These are phyloP conservation scores for Progne subis DNA, from an alignment of 2,113 vertebrate genomes.

Conservation along the genomic window DNA sequence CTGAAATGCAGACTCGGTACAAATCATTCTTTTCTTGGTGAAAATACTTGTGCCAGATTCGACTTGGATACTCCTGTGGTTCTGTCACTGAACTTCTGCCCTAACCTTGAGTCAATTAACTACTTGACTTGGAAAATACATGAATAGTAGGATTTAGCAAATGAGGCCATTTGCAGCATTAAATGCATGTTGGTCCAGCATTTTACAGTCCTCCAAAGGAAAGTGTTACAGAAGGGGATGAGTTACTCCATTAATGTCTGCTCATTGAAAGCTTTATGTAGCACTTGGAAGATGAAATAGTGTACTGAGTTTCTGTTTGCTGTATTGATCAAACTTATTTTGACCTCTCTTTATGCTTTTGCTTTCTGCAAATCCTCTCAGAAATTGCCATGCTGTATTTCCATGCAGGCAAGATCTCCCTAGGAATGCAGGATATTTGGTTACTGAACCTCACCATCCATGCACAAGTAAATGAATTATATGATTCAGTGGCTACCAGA, in stretches of 20 bases:
- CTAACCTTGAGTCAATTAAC: neutral
- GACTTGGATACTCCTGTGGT: neutral
- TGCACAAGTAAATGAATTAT: neutral
- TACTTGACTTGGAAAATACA: neutral
- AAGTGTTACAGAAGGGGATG: neutral
- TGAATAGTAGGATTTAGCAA: neutral
- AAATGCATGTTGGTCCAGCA: neutral
- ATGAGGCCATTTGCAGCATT: neutral
- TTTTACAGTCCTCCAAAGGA: neutral
- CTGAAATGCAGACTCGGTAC: neutral
- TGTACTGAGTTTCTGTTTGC: neutral
- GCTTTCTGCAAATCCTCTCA: neutral
- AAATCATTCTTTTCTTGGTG: neutral
- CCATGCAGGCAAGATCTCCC: neutral
- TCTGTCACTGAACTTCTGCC: neutral
- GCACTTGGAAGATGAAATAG: neutral
- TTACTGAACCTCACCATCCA: conserved; percentile 6
- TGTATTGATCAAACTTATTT: neutral
- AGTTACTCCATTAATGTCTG: neutral
- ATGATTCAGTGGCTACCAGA: neutral
- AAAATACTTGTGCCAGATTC: neutral
- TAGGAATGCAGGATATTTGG: neutral
- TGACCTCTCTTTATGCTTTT: neutral
- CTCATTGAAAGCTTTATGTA: neutral
- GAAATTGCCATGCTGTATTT: neutral